These are phyloP conservation scores for Tadarida brasiliensis DNA, from an alignment of 2,797 vertebrate species.

Conservation along the genomic window DNA sequence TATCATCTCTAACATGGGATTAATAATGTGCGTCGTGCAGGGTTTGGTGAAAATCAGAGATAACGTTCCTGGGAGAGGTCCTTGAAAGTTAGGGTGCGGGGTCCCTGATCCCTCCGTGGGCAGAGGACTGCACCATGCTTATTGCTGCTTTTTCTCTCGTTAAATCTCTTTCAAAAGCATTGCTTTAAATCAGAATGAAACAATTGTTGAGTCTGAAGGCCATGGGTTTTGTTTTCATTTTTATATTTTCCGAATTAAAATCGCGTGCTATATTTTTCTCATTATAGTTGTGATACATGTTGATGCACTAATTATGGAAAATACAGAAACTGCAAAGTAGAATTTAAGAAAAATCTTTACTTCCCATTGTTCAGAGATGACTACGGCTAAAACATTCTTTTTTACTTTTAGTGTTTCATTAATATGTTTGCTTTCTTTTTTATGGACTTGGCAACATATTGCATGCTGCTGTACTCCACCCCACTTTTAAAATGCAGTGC, in stretches of 20 bases:
- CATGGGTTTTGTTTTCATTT: background rate
- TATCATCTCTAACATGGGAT: background rate
- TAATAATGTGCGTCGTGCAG: background rate
- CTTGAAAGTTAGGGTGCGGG: background rate
- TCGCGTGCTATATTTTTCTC: background rate
- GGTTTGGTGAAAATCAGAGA: background rate
- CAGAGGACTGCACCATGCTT: too few species aligned
- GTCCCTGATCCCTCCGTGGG: background rate
- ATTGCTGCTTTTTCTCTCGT: background rate
- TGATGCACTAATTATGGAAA: background rate
- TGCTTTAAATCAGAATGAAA: background rate
- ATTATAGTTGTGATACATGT: background rate
- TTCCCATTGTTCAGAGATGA: background rate
- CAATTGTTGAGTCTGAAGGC: background rate
- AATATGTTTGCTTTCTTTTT: background rate
- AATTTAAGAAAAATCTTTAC: background rate
- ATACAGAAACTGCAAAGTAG: background rate
- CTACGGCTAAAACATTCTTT: background rate
- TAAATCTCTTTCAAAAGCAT: background rate
- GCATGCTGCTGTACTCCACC: background rate
- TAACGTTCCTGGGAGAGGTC: background rate
- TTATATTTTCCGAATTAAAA: slow-evolving; percentile 49
- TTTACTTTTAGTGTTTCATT: background rate
- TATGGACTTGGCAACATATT: background rate
- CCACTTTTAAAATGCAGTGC: background rate